Evolutionary conservation across 2,113 vertebrate species (phyloP).

Genomic region (Sprattus sprattus): DNA sequence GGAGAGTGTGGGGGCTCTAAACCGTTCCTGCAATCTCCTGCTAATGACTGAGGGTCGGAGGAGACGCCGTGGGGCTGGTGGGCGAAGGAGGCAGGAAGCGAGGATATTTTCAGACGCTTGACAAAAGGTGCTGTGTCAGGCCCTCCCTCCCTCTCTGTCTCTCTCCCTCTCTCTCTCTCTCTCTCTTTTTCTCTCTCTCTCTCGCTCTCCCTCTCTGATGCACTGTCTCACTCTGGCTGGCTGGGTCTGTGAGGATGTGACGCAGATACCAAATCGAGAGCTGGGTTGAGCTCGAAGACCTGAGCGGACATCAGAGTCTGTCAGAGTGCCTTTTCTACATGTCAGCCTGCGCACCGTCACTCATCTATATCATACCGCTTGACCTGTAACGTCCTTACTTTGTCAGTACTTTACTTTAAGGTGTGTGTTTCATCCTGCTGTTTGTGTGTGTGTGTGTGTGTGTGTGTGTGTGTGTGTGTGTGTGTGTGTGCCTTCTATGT

Average conservation of each 20-base stretch:
- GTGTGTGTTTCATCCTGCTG: slow-evolving; percentile 15
- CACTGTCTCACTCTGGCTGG: not conserved
- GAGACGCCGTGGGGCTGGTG: slow-evolving; percentile 16
- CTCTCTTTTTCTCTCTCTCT: not conserved
- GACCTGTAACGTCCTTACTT: not conserved
- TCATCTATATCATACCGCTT: not conserved
- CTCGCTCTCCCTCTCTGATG: not conserved
- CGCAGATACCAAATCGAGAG: slow-evolving; percentile 9
- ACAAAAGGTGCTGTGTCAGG: slow-evolving; percentile 35
- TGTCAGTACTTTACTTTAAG: not conserved
- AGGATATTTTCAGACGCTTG: slow-evolving; percentile 34
- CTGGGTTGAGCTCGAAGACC: not conserved
- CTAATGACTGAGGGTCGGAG: slow-evolving; percentile 19
- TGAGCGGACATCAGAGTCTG: not conserved
- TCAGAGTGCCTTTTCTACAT: not conserved
- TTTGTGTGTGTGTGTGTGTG: slow-evolving; percentile 6
- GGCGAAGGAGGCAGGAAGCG: slow-evolving; percentile 21
- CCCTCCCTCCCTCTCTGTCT: not conserved
- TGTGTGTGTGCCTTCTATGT: slow-evolving; percentile 30
- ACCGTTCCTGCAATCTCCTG: slow-evolving; percentile 26
- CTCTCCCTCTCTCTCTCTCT: not conserved
- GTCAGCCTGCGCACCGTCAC: not conserved
- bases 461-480: slow-evolving; percentile 29
- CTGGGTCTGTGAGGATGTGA: slow-evolving; percentile 21
- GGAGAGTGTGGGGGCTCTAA: slow-evolving; percentile 21